Evolutionary conservation across 2,113 vertebrate species (phyloP).

Genomic region (Corapipo altera): DNA sequence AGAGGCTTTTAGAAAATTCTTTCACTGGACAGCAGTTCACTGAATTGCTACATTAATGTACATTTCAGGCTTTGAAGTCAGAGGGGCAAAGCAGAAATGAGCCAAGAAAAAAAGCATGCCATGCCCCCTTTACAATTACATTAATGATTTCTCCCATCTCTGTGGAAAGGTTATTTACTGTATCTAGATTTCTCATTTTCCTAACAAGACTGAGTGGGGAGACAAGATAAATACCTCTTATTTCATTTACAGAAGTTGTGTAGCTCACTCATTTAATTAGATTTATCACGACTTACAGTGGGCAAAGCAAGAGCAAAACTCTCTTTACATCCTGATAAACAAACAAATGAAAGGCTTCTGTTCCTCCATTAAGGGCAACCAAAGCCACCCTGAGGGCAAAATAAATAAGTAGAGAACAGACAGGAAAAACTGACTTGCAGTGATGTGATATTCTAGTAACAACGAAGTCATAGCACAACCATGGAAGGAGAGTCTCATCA

Average conservation of each 20-base stretch:
- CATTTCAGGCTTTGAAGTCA: not conserved
- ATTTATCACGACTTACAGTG: not conserved
- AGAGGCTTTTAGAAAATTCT: not conserved
- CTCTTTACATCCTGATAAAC: not conserved
- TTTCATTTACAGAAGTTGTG: not conserved
- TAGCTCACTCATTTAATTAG: not conserved
- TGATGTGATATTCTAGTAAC: not conserved
- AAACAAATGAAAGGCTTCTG: not conserved
- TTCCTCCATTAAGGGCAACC: not conserved
- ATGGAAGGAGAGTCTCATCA: not conserved
- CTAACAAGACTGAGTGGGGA: not conserved
- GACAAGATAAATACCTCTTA: not conserved
- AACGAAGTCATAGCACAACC: not conserved
- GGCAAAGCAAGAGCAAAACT: not conserved
- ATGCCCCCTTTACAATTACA: not conserved
- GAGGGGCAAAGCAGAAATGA: not conserved
- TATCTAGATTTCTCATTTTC: not conserved
- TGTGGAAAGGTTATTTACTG: not conserved
- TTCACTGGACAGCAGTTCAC: not conserved
- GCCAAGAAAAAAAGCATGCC: not conserved
- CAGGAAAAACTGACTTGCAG: not conserved
- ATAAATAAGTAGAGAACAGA: not conserved
- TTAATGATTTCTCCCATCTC: not conserved
- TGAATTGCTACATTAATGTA: not conserved
- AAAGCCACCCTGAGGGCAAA: not conserved